phyloP scores from a whole-genome alignment of 92 coral and sea anemone genomes.

The Actinostola sp. region DNA sequence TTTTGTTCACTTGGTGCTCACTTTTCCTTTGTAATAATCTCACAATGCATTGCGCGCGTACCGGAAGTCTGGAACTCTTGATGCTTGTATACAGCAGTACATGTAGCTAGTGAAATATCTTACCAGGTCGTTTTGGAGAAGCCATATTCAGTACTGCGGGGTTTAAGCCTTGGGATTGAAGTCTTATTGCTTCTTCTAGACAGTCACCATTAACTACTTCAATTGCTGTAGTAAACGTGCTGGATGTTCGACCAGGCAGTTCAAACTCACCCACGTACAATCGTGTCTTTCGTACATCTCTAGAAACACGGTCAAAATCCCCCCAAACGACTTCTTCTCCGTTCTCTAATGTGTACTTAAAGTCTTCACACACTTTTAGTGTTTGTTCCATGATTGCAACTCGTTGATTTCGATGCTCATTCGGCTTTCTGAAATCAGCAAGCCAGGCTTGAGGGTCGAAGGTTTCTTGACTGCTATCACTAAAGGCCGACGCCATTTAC shows the following conservation, averaged over 20 bases:
- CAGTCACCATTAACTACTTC: conserved; percentile 69
- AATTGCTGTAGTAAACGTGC: conserved; percentile 48
- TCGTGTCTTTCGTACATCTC: conserved; percentile 64
- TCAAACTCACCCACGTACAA: conserved; percentile 36
- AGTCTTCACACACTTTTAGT: conserved; percentile 64
- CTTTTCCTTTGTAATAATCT: too few relatives aligned
- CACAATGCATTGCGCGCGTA: too few relatives aligned
- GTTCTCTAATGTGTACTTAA: conserved; percentile 54
- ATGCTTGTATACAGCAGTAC: too few relatives aligned
- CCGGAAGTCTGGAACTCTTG: too few relatives aligned
- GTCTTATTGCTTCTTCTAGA: conserved; percentile 69
- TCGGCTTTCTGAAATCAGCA: conserved; percentile 42
- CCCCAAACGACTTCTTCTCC: conserved; percentile 56
- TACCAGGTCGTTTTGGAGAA: conserved; percentile 82
- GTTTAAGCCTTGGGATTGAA: conserved; percentile 56
- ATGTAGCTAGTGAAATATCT: neutral
- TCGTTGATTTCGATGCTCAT: conserved; percentile 51
- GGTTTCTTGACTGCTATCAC: neutral
- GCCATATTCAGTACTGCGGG: conserved; percentile 92
- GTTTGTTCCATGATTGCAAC: conserved; percentile 69
- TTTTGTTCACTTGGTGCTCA: too few relatives aligned
- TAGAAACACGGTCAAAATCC: conserved; percentile 66
- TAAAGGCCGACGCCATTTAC: conserved; percentile 2
- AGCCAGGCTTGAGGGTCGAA: conserved; percentile 68
- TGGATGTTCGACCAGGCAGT: conserved; percentile 15